These are phyloP conservation scores for Agriopis leucophaearia DNA, from an alignment of 2,888 invertebrate genomes.

Conservation along the genomic window DNA sequence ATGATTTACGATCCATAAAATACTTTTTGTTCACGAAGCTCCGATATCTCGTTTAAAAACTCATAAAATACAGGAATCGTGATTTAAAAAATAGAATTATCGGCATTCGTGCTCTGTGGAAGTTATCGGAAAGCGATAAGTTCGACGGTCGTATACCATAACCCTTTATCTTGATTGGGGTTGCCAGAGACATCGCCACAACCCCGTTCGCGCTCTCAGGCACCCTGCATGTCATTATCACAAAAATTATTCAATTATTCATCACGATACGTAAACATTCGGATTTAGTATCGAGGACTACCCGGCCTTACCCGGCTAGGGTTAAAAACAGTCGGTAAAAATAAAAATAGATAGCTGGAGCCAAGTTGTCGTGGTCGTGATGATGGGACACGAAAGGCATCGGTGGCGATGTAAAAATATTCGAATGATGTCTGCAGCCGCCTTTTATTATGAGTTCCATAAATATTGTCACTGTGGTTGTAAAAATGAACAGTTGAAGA, in stretches of 20 bases:
- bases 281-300: slow-evolving; percentile 32
- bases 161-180: slow-evolving; percentile 84
- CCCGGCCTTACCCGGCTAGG: slow-evolving; percentile 14
- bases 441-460: slow-evolving; percentile 14
- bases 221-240: slow-evolving; percentile 71
- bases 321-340: slow-evolving; percentile 34
- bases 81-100: slow-evolving; percentile 54
- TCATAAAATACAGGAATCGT: slow-evolving; percentile 52
- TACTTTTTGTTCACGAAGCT: slow-evolving; percentile 35
- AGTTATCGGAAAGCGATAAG: slow-evolving; percentile 80
- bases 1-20: slow-evolving; percentile 48
- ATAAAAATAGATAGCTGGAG: slow-evolving; percentile 25
- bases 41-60: slow-evolving; percentile 50
- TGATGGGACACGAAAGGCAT: slow-evolving; percentile 26
- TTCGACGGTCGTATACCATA: slow-evolving; percentile 57
- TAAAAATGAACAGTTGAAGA: slow-evolving; percentile 13
- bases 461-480: slow-evolving; percentile 12
- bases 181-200: slow-evolving; percentile 71
- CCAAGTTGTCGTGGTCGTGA: neutral
- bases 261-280: slow-evolving; percentile 53
- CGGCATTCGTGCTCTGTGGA: slow-evolving; percentile 71
- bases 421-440: slow-evolving; percentile 19
- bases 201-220: slow-evolving; percentile 41
- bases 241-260: slow-evolving; percentile 76
- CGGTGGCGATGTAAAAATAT: slow-evolving; percentile 28